Evolutionary conservation across 2,888 invertebrate genomes (phyloP).

Genomic region (Calliopum simillimum): DNA sequence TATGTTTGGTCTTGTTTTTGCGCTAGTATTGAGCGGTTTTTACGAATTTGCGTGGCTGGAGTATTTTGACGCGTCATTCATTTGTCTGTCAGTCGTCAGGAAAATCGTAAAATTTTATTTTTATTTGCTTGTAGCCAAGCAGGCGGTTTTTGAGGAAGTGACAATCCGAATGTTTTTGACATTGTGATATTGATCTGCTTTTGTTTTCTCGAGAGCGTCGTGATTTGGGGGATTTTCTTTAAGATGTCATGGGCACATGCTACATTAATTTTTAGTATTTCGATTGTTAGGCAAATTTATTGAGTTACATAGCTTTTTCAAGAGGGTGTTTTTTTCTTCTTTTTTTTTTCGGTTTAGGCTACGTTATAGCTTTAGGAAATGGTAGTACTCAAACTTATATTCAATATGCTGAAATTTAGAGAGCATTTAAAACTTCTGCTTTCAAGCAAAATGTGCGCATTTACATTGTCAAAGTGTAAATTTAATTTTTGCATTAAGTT

Average conservation of each 20-base stretch:
- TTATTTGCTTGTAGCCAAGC: conserved; percentile 17
- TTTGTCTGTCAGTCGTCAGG: conserved; percentile 22
- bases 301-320: neutral
- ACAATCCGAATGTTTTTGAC: neutral
- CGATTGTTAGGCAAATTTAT: neutral
- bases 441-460: too few species aligned
- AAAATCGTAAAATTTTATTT: conserved; percentile 44
- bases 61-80: conserved; percentile 2
- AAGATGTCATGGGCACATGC: neutral
- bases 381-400: too few species aligned
- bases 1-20: conserved; percentile 12
- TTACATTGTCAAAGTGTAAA: too few species aligned
- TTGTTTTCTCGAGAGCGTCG: too few species aligned
- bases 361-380: too few species aligned
- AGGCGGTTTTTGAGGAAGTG: neutral
- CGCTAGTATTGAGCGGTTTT: neutral
- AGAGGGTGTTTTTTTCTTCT: too few species aligned
- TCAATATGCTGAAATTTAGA: too few species aligned
- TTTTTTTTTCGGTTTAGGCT: too few species aligned
- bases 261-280: conserved; percentile 29
- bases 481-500: too few species aligned
- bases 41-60: neutral
- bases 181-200: too few species aligned
- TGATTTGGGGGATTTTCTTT: conserved; percentile 12
- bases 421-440: too few species aligned